Percentiles rank a stretch among this genome's conserved stretches.
Evolutionary conservation across 1,140 invertebrate species (phyloP).

Genomic region (Ceratina japonica): DNA sequence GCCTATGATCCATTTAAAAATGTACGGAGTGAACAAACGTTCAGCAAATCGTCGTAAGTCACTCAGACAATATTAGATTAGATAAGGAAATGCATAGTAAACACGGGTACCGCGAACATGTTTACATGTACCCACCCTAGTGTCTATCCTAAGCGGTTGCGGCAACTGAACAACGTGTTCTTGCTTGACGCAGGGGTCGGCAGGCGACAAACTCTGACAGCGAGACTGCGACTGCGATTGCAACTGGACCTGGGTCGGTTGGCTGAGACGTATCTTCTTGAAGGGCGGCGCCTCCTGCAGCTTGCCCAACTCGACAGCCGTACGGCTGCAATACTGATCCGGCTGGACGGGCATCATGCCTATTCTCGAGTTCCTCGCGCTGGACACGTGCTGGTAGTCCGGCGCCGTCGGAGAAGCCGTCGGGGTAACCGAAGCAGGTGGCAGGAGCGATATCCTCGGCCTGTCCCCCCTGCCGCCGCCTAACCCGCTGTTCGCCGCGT

Average conservation of each 20-base stretch:
- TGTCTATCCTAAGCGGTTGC: slow-evolving; percentile 87
- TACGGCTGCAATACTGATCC: slow-evolving; percentile 73
- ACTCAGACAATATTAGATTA: too few relatives aligned
- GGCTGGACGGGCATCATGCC: slow-evolving; percentile 72
- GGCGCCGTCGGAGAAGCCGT: slow-evolving; percentile 72
- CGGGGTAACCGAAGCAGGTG: slow-evolving; percentile 73
- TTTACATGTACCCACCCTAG: slow-evolving; percentile 81
- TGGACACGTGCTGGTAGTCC: slow-evolving; percentile 70
- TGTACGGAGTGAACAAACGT: too few relatives aligned
- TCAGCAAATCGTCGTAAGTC: too few relatives aligned
- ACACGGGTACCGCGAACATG: background rate
- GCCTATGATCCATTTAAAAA: too few relatives aligned
- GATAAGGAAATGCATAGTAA: too few relatives aligned
- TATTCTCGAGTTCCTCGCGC: slow-evolving; percentile 65
- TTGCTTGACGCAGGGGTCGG: slow-evolving; percentile 71
- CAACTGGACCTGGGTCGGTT: slow-evolving; percentile 68
- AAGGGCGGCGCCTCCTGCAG: slow-evolving; percentile 82
- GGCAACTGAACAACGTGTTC: slow-evolving; percentile 81
- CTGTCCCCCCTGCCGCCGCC: slow-evolving; percentile 64
- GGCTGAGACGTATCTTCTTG: slow-evolving; percentile 88
- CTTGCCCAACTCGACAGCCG: slow-evolving; percentile 71
- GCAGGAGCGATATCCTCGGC: slow-evolving; percentile 76
- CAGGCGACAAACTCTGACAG: slow-evolving; percentile 69
- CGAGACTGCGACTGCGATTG: slow-evolving; percentile 69
- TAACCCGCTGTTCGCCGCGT: slow-evolving; percentile 68